Evolutionary conservation across 2,113 vertebrate species (phyloP).

Genomic region (Anarhynchus alexandrinus): DNA sequence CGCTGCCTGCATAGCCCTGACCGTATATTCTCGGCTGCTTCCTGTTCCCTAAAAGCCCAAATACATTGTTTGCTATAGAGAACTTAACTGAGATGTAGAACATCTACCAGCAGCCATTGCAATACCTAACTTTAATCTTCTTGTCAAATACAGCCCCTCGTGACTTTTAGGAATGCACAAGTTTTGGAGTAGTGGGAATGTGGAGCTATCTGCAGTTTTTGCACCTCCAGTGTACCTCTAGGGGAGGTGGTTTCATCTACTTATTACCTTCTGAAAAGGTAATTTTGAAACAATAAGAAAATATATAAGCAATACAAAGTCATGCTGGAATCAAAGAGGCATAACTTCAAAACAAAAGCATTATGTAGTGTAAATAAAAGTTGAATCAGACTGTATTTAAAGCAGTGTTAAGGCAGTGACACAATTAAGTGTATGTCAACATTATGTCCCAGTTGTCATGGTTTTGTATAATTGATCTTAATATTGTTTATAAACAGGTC

Average conservation of each 20-base stretch:
- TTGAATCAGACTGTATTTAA: background rate
- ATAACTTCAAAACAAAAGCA: background rate
- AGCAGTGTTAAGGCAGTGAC: background rate
- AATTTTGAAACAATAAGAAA: background rate
- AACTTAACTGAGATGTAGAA: background rate
- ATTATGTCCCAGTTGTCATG: background rate
- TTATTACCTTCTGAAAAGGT: background rate
- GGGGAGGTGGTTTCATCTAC: background rate
- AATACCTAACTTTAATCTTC: background rate
- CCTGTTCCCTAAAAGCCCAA: background rate
- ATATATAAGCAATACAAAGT: background rate
- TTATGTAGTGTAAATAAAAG: background rate
- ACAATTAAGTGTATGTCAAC: background rate
- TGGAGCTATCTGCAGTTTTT: background rate
- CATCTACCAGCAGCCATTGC: background rate
- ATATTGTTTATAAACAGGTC: background rate
- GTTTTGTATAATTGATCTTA: background rate
- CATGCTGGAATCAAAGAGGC: background rate
- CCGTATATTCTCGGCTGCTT: background rate
- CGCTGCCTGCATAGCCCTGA: background rate
- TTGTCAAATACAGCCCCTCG: background rate
- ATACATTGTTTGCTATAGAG: background rate
- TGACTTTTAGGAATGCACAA: background rate
- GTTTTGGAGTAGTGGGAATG: background rate
- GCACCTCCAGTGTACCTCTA: background rate